Evolutionary conservation across 2,113 vertebrate genomes (phyloP).

Genomic region (Camelus bactrianus): DNA sequence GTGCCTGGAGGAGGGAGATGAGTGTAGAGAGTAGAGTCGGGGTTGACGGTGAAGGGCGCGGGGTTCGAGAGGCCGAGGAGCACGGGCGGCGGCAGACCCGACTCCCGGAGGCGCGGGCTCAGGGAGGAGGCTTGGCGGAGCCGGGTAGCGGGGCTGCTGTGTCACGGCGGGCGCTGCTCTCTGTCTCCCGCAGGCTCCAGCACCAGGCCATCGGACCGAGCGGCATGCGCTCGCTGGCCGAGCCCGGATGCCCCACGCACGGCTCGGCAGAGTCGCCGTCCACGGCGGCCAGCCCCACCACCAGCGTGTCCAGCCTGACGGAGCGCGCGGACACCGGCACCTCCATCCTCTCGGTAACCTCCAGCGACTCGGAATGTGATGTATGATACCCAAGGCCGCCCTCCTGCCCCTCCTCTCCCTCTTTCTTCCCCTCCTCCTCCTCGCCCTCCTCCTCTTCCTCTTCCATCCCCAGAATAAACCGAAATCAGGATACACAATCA

Average conservation of each 20-base stretch:
- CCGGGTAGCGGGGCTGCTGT: background rate
- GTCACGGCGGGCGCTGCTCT: slow-evolving; percentile 79
- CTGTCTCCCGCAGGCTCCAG: slow-evolving; percentile 94
- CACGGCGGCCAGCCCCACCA: slow-evolving; percentile 98
- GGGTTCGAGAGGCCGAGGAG: background rate
- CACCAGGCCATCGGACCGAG: slow-evolving; percentile 99
- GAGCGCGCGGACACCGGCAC: slow-evolving; percentile 98
- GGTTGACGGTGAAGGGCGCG: background rate
- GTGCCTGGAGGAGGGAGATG: background rate
- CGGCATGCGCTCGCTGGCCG: slow-evolving; percentile 98
- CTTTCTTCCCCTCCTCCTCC: slow-evolving; percentile 41
- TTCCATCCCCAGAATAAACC: slow-evolving; percentile 78
- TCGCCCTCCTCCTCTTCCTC: slow-evolving; percentile 69
- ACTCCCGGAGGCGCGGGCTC: background rate
- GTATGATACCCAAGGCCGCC: slow-evolving; percentile 94
- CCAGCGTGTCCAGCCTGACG: slow-evolving; percentile 98
- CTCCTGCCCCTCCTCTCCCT: slow-evolving; percentile 62
- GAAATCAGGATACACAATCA: slow-evolving; percentile 84
- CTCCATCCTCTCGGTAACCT: slow-evolving; percentile 99
- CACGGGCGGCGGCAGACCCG: background rate
- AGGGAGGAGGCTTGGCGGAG: background rate
- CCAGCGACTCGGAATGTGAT: slow-evolving; percentile 99
- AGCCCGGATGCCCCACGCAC: slow-evolving; percentile 97
- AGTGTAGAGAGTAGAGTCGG: background rate
- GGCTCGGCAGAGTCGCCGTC: slow-evolving; percentile 99